Evolutionary conservation across 1,140 invertebrate species (phyloP), one percentile per base, ranked within the genome.

Genomic region (Monochamus saltuarius): DNA sequence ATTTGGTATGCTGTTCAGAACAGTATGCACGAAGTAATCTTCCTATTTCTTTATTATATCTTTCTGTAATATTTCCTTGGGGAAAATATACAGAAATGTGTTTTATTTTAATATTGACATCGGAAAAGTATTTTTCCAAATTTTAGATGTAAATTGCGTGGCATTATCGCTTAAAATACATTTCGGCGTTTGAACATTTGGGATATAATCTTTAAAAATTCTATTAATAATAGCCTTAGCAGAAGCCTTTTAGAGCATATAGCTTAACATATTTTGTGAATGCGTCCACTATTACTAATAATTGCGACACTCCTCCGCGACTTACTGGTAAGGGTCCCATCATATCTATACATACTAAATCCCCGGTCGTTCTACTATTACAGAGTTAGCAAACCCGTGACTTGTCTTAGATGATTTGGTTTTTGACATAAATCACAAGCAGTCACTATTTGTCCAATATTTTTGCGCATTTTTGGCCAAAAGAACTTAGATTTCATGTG

Each of bases 351-450:
- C 42, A 45, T 11, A 45, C n/a, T 1, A 45, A 45, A 8, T 45
- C 42, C 42, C 42, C 19, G 42, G 42, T 45, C 19, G 14, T 45
- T 45, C 14, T 14, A n/a, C 14, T 0, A 45, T 45, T 16, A 45
- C 14, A 7, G 40, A 2, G 9, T 47, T 9, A 7, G 16, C n/a
- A 2, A 13, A 8, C 10, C 54, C 54, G 7, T 51, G 14, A 9
- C 14, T 8, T 16, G 9, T 19, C 10, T 52, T 52, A 8, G 29
- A 39, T 9, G 13, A 9, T 29, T 56, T 56, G 7, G 42, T 37
- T 36, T 47, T 56, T 56, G 54, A 47, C 54, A 56, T n/a, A 56
- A 22, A 0, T 56, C 54, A 51, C 54, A 56, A 1, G 9, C 14
- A 45, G 11, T 22, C 9, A 43, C 52, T 8, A 54, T 17, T 9